A percentile compares a stretch with the other conserved stretches of the same genome.
These are phyloP conservation scores for Thripadectes ignobilis DNA, from an alignment of 2,797 vertebrate genomes.

Conservation along the genomic window DNA sequence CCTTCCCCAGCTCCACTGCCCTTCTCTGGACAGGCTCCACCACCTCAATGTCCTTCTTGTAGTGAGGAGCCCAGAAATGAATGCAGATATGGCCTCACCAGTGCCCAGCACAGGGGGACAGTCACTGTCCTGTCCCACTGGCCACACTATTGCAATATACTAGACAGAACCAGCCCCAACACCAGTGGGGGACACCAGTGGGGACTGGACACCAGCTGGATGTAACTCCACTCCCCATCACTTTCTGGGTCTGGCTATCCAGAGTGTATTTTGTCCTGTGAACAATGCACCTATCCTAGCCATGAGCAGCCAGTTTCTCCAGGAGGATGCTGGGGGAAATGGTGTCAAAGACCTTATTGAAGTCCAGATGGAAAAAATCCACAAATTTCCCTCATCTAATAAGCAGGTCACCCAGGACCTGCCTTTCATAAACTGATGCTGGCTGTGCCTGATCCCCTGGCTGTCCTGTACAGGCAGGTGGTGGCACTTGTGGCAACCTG, in stretches of 20 bases:
- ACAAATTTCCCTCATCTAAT: neutral
- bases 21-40: neutral
- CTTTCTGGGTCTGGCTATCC: neutral
- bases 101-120: neutral
- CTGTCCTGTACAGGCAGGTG: neutral
- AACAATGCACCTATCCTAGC: neutral
- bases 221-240: neutral
- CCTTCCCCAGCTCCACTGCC: neutral
- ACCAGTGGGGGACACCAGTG: neutral
- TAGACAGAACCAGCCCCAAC: neutral
- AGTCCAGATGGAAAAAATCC: neutral
- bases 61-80: neutral
- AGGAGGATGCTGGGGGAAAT: neutral
- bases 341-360: neutral
- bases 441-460: neutral
- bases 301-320: neutral
- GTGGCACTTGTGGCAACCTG: neutral
- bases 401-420: neutral
- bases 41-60: neutral
- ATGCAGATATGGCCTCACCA: neutral
- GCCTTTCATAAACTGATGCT: neutral
- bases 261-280: neutral
- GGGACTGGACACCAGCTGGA: neutral
- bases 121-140: neutral
- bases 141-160: neutral